Base-by-base conservation (phyloP, 2,113 vertebrate genomes). In the Silurus asotus region DNA sequence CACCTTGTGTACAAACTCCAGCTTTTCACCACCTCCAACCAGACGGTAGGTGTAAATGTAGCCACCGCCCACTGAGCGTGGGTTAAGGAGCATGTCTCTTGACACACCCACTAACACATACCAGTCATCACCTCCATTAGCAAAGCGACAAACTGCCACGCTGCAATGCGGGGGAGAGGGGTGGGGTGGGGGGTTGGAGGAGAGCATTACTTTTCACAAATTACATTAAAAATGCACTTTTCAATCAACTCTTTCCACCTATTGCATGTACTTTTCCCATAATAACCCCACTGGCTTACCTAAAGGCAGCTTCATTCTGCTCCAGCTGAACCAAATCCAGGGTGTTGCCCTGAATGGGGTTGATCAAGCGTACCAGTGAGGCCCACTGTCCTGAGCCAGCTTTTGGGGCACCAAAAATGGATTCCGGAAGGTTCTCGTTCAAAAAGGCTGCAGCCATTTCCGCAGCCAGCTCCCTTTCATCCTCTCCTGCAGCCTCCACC, bases 361-460 rank as follows among this genome's bases (percentile, higher is more conserved):
- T 99, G 93, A 99, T 93, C 84, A 99, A 95, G 25, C 98, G 95
- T 83, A 99, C 97, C 56, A 99, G 96, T 23, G 98, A 99, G 1
- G 98, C 98, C 98, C 98, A 99, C 92, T 99, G 98, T 0, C 97
- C 98, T 0, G 96, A 96, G 23, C 98, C 98, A 1, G 98, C 98
- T 92, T 99, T 99, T 2, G 98, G 98, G 1, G 98, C 95, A 13
- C 98, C 98, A 8, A 99, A 99, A 89, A 99, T 98, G 56, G 97
- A 97, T 88, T 99, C 98, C 0, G 98, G 97, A 23, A 99, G 96
- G 85, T 99, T 99, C 92, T 99, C 98, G 0, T 99, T 99, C 62
- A 99, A 95, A 89, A 99, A 99, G 0, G 97, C 98, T 1, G 98
- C 98, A 0, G 98, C 98, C 98, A 99, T 99, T 93, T 99, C 98